phyloP scores from a whole-genome alignment of 2,888 invertebrate species.

The Erebia palarica region DNA sequence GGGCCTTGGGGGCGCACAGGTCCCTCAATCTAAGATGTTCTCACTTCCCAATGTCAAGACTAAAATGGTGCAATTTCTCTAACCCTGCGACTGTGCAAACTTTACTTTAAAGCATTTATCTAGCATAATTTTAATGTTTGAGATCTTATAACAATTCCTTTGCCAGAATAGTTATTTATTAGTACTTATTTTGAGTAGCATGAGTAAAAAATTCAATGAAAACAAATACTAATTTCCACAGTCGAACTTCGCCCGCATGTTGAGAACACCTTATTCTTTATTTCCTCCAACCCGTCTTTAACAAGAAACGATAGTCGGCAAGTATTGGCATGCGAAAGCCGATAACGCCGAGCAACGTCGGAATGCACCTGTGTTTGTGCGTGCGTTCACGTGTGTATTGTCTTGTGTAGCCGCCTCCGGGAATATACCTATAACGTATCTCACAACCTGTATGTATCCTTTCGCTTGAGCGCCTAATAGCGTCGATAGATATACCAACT shows the following conservation, averaged over 20 bases:
- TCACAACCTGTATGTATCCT: neutral
- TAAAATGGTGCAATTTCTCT: no score
- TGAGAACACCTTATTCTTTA: conserved; percentile 6
- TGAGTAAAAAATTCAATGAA: no score
- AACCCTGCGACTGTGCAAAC: no score
- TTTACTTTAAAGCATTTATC: no score
- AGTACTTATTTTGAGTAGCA: no score
- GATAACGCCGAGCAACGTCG: conserved; percentile 46
- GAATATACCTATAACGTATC: conserved; percentile 3
- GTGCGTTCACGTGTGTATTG: conserved; percentile 5
- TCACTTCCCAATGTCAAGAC: no score
- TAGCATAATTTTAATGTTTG: no score
- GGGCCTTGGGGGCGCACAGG: no score
- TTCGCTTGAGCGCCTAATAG: neutral
- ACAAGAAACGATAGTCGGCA: conserved; percentile 39
- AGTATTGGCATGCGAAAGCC: conserved; percentile 51
- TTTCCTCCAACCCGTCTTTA: conserved; percentile 37
- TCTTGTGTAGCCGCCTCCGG: conserved; percentile 6
- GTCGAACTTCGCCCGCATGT: neutral
- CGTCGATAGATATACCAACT: conserved; percentile 1
- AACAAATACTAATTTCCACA: neutral
- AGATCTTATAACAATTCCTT: no score
- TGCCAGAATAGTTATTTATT: no score
- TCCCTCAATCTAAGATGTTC: no score
- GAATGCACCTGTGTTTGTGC: conserved; percentile 19